Base-by-base conservation (phyloP, 1,140 invertebrate genomes). In the Phocides pigmalion region DNA sequence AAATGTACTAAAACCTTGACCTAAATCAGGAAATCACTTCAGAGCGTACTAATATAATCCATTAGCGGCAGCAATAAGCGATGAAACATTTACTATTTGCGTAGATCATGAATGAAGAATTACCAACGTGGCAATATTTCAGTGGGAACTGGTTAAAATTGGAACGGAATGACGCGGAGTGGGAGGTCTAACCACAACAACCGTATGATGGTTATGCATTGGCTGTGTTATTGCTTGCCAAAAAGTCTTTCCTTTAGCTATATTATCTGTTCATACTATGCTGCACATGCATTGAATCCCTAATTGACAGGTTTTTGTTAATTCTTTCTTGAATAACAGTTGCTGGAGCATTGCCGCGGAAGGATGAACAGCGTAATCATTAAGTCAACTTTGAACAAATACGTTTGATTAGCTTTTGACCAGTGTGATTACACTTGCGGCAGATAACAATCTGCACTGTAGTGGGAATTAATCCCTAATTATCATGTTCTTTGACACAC, bases 81-180 rank as follows among this genome's bases (percentile, higher is more conserved):
- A 32, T 46, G 22, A 44, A 59, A 14, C 19, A 19, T 46, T 46
- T 20, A 32, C 54, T 19, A 35, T 46, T 28, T 46, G 28, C 16
- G 5, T 32, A 28, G 19, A 66, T 68, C 49, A 71, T 79, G 74
- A 81, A 80, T 82, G 74, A 69, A 77, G 44, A 51, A 64, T 68
- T 82, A 84, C 83, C 79, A 74, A 78, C 49, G 47, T 51, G 47
- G 69, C 68, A 68, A 80, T 84, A 84, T 76, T 77, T 88, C 72
- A 81, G 56, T 73, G 68, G 76, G 68, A 75, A 81, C 66, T 64
- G 44, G 67, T 76, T 84, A 84, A 84, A 83, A 82, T 81, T 83
- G 81, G 82, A 81, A 65, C 75, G 62, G 39, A 71, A 56, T 82
- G 72, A 82, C 70, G 76, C 70, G 50, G 66, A 73, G 73, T 81